Conservation (phyloP, 2,113 vertebrate genomes). For the Crotalus horridus region DNA sequence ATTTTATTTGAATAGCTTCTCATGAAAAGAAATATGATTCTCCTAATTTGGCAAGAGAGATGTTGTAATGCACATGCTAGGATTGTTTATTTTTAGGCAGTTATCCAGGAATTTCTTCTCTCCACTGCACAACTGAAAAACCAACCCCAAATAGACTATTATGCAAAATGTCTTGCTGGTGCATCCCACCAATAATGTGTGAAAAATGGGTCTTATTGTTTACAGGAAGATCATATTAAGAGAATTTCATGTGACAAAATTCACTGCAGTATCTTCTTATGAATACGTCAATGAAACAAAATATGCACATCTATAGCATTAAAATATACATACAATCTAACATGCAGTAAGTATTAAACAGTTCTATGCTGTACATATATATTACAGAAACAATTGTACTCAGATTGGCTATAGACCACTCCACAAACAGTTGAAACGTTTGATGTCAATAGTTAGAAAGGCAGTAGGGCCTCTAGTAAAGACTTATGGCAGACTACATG, state of each 20-base stretch:
- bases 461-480: neutral
- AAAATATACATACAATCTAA: too few relatives aligned
- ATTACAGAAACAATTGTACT: neutral
- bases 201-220: neutral
- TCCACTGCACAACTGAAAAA: neutral
- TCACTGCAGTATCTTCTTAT: neutral
- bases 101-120: neutral
- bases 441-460: neutral
- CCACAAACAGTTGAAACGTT: neutral
- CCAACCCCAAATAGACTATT: neutral
- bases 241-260: neutral
- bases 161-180: neutral
- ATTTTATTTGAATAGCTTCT: neutral
- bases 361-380: neutral
- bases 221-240: neutral
- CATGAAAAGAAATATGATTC: conserved; percentile 1
- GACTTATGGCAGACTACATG: neutral
- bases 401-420: neutral
- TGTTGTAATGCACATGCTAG: rapidly evolving
- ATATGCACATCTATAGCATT: neutral
- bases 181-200: neutral
- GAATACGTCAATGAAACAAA: neutral
- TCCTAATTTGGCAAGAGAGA: rapidly evolving
- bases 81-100: neutral
- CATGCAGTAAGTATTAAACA: neutral